Conservation (phyloP, 2,888 invertebrate genomes). For the Lasioglossum malachurum region DNA sequence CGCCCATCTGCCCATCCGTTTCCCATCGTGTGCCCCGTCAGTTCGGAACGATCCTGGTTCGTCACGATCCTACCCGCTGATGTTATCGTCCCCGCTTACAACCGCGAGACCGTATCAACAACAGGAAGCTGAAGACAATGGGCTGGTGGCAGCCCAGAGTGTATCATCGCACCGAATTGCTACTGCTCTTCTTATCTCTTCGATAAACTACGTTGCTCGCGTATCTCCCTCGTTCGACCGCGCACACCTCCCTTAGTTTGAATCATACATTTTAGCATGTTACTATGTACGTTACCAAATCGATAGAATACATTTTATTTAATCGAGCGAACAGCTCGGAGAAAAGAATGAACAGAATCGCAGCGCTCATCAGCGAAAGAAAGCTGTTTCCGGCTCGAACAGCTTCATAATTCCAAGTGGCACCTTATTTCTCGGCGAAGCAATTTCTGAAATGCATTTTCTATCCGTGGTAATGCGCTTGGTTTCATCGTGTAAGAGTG, state of each 20-base stretch:
- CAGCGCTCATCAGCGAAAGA: background rate
- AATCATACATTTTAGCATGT: background rate
- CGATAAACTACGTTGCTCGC: background rate
- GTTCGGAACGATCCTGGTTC: slow-evolving; percentile 27
- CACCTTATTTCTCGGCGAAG: background rate
- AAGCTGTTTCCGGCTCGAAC: background rate
- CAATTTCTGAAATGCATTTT: slow-evolving; percentile 10
- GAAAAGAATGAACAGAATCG: background rate
- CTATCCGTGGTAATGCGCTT: background rate
- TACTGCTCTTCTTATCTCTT: background rate
- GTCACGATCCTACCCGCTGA: background rate
- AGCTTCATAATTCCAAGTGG: background rate
- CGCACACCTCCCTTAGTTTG: background rate
- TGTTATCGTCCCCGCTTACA: slow-evolving; percentile 26
- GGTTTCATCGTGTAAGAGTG: background rate
- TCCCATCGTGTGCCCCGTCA: slow-evolving; percentile 17
- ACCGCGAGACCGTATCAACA: slow-evolving; percentile 9
- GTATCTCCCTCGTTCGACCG: background rate
- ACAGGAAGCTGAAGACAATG: background rate
- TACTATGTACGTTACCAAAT: background rate
- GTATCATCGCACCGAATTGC: background rate
- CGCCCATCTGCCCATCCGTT: slow-evolving; percentile 26
- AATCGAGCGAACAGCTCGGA: background rate
- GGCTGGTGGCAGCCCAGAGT: background rate
- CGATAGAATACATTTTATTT: background rate